Base-by-base conservation (phyloP, 2,888 invertebrate species). In the Pteria penguin region DNA sequence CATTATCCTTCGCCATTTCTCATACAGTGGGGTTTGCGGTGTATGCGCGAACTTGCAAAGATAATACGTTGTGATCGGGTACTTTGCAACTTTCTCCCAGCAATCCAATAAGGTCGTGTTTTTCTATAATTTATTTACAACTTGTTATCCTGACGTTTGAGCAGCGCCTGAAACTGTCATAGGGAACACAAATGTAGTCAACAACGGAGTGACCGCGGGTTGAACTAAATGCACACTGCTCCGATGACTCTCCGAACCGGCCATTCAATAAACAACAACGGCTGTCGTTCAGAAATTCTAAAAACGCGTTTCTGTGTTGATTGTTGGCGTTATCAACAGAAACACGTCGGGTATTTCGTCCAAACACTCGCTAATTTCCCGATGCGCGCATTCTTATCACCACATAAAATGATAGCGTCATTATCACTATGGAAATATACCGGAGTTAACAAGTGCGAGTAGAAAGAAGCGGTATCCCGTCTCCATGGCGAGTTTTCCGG, bases 401-500 rank as follows among this genome's bases (percentile, higher is more conserved):
- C 62, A 52, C 52, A 52, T 27, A 71, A 18, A 8, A 71, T 5
- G 54, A 45, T 45, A 18, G 60, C 70, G 57, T 70, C 61, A 0
- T 1, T 8, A 14, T 62, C 62, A 31, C 31, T 3, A 22, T 63
- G 32, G 1, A 36, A 18, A 58, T 70, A 70, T 18, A 70, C 3
- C n/a, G 60, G 57, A 26, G 70, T 70, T 26, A 71, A 24, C 27
- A 62, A n/a, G 62, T 29, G 26, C 8, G 62, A 31, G 31, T 62
- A 62, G 24, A 62, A 62, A 1, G 22, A 31, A 2, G 33, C 2
- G 8, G 71, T 36, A 11, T 71, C 62, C n/a, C 71, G 29, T 5
- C 62, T 62, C 71, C 71, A 71, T n/a, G 60, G 58, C n/a, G 70
- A 70, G 18, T 60, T 70, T 26, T 70, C 70, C 3, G 61, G 70